Conservation (phyloP, 2,888 invertebrate genomes). For the Dicyrtomina minuta region DNA sequence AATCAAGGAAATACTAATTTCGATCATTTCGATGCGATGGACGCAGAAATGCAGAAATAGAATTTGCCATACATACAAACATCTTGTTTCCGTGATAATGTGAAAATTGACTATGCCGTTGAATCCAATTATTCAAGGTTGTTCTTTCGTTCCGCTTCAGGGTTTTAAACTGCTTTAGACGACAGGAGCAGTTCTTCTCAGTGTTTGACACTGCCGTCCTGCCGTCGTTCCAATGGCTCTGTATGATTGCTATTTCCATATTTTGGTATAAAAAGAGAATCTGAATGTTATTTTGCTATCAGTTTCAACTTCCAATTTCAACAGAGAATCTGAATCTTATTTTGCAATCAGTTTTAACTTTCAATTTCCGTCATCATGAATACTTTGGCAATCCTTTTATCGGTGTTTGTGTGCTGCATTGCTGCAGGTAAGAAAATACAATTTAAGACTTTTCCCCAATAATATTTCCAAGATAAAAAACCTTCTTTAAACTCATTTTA, state of each 20-base stretch:
- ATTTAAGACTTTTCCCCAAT: no score
- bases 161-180: conserved; percentile 3
- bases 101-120: no score
- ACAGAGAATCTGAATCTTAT: no score
- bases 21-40: no score
- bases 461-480: conserved; percentile 6
- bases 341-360: no score
- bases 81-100: no score
- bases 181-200: neutral
- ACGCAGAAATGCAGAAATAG: no score
- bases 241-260: no score
- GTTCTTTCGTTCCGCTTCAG: conserved; percentile 22
- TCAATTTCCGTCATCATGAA: conserved; percentile 6
- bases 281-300: neutral
- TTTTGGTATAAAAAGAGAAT: conserved; percentile 15
- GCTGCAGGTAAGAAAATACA: conserved; percentile 19
- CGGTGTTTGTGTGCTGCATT: conserved; percentile 3
- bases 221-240: neutral
- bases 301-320: conserved; percentile 11
- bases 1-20: neutral
- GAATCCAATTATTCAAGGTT: conserved; percentile 11
- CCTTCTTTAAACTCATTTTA: conserved; percentile 13
- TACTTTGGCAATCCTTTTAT: conserved; percentile 14
- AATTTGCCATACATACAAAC: no score
- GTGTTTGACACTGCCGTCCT: conserved; percentile 17